phyloP scores from a whole-genome alignment of 2,113 vertebrate genomes.

The Ptilorrhoa leucosticta region DNA sequence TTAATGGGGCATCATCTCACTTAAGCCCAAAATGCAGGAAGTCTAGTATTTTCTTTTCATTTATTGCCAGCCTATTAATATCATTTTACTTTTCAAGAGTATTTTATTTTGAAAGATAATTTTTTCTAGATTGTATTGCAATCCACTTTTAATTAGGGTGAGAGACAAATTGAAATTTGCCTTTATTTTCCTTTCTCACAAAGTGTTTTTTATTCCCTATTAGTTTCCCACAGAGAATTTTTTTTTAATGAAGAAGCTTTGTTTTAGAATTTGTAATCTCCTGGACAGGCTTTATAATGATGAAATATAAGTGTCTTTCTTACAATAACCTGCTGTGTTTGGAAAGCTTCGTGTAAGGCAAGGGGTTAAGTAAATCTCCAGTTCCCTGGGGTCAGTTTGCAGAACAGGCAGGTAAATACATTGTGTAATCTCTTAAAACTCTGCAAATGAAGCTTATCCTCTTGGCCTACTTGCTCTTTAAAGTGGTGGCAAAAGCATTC shows the following conservation, averaged over 20 bases:
- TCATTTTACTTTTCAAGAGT: not conserved
- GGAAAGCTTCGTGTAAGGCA: not conserved
- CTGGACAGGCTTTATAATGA: conserved; percentile 42
- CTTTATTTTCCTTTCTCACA: conserved; percentile 7
- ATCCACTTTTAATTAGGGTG: conserved; percentile 15
- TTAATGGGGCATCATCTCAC: not conserved
- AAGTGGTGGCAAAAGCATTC: not conserved
- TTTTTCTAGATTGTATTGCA: not conserved
- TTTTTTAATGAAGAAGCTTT: conserved; percentile 46
- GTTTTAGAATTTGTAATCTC: conserved; percentile 40
- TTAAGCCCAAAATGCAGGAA: not conserved
- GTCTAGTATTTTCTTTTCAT: not conserved
- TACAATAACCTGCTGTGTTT: conserved; percentile 15
- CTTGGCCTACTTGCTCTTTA: not conserved
- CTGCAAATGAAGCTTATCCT: not conserved
- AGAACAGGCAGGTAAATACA: not conserved
- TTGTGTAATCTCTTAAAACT: not conserved
- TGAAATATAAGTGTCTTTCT: not conserved
- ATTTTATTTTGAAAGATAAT: not conserved
- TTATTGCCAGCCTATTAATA: not conserved
- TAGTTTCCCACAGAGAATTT: conserved; percentile 54
- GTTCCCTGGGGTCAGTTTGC: not conserved
- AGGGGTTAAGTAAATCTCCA: not conserved
- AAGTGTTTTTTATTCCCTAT: conserved; percentile 47
- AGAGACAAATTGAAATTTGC: conserved; percentile 36